phyloP scores from a whole-genome alignment of 2,888 invertebrate species.

The Drosophila vallismaia region DNA sequence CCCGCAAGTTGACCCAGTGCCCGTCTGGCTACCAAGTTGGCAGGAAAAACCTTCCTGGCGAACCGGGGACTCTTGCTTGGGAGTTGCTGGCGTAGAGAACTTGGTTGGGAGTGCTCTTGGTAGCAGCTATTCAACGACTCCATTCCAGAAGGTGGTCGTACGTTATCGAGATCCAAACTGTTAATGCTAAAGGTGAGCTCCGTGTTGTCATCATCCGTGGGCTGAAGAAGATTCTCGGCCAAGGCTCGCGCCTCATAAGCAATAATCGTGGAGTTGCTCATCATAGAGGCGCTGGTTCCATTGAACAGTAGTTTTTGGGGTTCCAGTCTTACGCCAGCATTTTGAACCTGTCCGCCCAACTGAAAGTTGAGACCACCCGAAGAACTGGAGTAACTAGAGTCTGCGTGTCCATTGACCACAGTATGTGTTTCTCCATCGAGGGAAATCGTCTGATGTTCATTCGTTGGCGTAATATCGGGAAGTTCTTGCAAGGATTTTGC shows the following conservation, averaged over 20 bases:
- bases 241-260: conserved; percentile 91
- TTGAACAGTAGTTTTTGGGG: conserved; percentile 83
- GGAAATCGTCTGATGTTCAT: conserved; percentile 78
- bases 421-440: conserved; percentile 77
- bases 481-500: conserved; percentile 69
- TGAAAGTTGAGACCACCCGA: conserved; percentile 69
- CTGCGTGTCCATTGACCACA: conserved; percentile 58
- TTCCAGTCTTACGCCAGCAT: conserved; percentile 55
- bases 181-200: conserved; percentile 86
- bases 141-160: conserved; percentile 91
- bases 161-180: conserved; percentile 89
- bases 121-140: conserved; percentile 87
- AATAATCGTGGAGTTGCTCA: conserved; percentile 89
- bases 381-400: conserved; percentile 19
- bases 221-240: conserved; percentile 84
- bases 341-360: conserved; percentile 81
- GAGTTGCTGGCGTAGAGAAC: conserved; percentile 77
- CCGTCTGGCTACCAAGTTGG: conserved; percentile 89
- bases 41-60: conserved; percentile 89
- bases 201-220: conserved; percentile 57
- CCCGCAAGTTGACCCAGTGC: conserved; percentile 87
- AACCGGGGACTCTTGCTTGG: conserved; percentile 82
- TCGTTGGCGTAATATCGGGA: conserved; percentile 80
- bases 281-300: conserved; percentile 84
- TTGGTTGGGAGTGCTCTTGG: conserved; percentile 82